These are phyloP conservation scores for Drosophila austrosaltans DNA, from an alignment of 2,888 invertebrate species.

Conservation along the genomic window DNA sequence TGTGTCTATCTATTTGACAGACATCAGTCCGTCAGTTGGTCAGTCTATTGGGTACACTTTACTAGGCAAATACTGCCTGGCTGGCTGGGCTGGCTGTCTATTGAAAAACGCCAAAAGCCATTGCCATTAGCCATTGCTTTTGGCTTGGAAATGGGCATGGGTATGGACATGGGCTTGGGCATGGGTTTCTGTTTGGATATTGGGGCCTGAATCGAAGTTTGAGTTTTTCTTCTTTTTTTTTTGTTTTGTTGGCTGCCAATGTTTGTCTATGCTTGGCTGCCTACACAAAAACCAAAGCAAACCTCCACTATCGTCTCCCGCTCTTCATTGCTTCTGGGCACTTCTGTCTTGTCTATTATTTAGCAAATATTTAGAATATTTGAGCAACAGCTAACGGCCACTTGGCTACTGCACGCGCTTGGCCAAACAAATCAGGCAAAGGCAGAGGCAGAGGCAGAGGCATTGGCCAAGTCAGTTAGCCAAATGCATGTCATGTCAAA, in stretches of 20 bases:
- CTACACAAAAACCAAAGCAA: slow-evolving; percentile 35
- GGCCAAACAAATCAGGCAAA: slow-evolving; percentile 69
- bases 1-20: slow-evolving; percentile 20
- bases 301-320: not conserved
- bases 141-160: not conserved
- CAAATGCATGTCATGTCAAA: slow-evolving; percentile 35
- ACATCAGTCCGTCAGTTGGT: slow-evolving; percentile 40
- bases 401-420: slow-evolving; percentile 75
- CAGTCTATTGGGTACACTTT: slow-evolving; percentile 65
- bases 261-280: slow-evolving; percentile 60
- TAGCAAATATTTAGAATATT: slow-evolving; percentile 78
- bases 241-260: slow-evolving; percentile 41
- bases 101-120: slow-evolving; percentile 55
- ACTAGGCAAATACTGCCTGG: slow-evolving; percentile 67
- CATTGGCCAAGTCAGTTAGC: not conserved
- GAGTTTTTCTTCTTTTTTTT: not conserved
- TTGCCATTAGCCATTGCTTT: slow-evolving; percentile 51
- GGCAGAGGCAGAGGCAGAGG: slow-evolving; percentile 20
- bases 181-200: slow-evolving; percentile 38
- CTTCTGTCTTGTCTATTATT: slow-evolving; percentile 70
- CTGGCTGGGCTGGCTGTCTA: slow-evolving; percentile 44
- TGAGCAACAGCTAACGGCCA: slow-evolving; percentile 56
- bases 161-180: slow-evolving; percentile 28
- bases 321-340: not conserved
- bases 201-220: slow-evolving; percentile 22